Evolutionary conservation across 2,888 invertebrate species (phyloP), one percentile per base, ranked within the genome.

Genomic region (Diadromus collaris): DNA sequence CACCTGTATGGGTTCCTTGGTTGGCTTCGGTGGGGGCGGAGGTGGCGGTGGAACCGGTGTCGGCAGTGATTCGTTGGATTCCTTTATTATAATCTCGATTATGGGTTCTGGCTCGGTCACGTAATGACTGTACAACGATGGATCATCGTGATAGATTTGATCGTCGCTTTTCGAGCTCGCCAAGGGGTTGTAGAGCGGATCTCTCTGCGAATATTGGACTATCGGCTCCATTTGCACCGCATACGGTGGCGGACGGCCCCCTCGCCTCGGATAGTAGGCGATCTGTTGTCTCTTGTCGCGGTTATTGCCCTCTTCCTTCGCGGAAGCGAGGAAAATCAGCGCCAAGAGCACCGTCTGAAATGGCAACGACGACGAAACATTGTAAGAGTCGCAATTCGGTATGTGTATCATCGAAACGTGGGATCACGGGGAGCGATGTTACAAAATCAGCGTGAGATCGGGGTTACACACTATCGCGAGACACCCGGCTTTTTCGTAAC

Each of bases 41-140:
- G 93, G 90, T 19, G 92, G 92, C 2, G 92, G 92, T 9, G 93
- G 92, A 6, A 91, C 90, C 1, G 92, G 91, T 2, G 95, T 93
- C 2, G 96, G 95, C 2, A 96, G 88, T 0, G 95, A 93, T 86
- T 96, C 96, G 88, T 97, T 97, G 0, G 97, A 96, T 90, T 97
- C 97, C 87, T 96, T 97, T 68, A 97, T 97, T 79, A 97, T 97
- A 83, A 97, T 97, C 91, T 97, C 97, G 85, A 97, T 97, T 24
- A 97, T 97, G 6, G 97, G 97, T 88, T 97, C 97, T 0, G 97
- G 97, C 68, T 96, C 95, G 91, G 93, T 86, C 82, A 91, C 90
- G 77, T 92, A 92, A 51, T 91, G 83, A 81, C 85, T 86, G 90
- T 77, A 81, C n/a, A 69, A 51, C 7, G 67, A n/a, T 6, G 73